Evolutionary conservation across 2,797 vertebrate genomes (phyloP).

Genomic region (Mus minutoides): DNA sequence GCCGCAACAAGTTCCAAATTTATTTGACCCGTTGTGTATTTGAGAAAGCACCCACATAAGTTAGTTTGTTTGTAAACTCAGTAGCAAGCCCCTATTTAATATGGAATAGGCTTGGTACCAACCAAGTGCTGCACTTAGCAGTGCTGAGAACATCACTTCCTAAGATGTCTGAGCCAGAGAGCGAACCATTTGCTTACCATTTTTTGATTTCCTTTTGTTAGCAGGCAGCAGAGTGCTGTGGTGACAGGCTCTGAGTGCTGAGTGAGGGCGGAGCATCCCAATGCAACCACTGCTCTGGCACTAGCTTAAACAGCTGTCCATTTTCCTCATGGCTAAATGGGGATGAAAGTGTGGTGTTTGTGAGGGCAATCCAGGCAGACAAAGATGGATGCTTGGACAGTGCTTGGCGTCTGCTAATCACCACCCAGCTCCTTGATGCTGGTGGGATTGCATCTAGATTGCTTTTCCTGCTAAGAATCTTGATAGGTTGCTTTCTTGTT

Average conservation of each 20-base stretch:
- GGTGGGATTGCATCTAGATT: neutral
- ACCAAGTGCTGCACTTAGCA: neutral
- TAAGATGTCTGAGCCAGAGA: neutral
- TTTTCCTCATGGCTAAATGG: conserved; percentile 16
- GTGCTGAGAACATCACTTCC: neutral
- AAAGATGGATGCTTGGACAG: neutral
- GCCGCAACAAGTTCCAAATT: neutral
- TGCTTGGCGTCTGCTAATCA: neutral
- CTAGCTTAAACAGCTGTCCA: neutral
- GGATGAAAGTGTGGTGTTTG: neutral
- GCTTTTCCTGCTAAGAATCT: neutral
- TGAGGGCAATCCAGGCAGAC: neutral
- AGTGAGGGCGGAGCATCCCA: neutral
- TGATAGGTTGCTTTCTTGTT: conserved; percentile 15
- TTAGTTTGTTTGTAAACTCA: conserved; percentile 15
- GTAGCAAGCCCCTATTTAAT: neutral
- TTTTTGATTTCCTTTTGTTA: conserved; percentile 6
- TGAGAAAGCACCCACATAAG: neutral
- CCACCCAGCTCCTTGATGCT: neutral
- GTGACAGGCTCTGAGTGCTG: neutral
- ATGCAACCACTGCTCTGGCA: neutral
- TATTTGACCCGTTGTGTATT: neutral
- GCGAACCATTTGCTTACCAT: neutral
- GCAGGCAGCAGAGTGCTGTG: neutral
- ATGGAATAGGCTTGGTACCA: neutral